These are phyloP conservation scores for Hippocampus abdominalis DNA, from an alignment of 2,113 vertebrate species.

Conservation along the genomic window DNA sequence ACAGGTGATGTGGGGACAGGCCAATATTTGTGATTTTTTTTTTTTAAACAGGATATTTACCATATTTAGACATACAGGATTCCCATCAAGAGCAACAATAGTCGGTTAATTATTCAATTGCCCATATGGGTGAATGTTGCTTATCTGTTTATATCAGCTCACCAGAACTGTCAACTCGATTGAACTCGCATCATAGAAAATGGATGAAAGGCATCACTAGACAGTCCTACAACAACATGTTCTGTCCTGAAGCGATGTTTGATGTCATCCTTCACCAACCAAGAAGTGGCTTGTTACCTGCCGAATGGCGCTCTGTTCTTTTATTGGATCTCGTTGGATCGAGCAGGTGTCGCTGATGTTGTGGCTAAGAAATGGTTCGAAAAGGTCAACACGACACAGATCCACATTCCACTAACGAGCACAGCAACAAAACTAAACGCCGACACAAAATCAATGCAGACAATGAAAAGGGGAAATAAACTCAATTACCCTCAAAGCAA, in stretches of 20 bases:
- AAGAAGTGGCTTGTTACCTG: background rate
- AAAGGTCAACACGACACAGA: background rate
- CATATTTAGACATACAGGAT: no score
- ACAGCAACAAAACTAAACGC: conserved; percentile 25
- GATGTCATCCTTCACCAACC: background rate
- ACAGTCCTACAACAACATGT: background rate
- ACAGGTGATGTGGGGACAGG: no score
- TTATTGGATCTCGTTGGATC: background rate
- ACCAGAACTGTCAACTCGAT: no score
- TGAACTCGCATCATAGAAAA: background rate
- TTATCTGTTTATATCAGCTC: no score
- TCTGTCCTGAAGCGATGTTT: background rate
- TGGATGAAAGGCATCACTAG: background rate
- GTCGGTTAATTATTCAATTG: no score
- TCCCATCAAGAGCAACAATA: no score
- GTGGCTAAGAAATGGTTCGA: background rate
- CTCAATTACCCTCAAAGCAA: conserved; percentile 3
- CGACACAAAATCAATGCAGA: conserved; percentile 1
- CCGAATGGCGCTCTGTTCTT: background rate
- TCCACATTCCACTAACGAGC: conserved; percentile 8
- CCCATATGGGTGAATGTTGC: no score
- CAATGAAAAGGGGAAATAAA: conserved; percentile 17
- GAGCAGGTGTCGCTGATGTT: background rate
- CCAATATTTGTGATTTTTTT: no score
- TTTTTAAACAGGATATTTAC: no score